phyloP scores from a whole-genome alignment of 2,797 vertebrate genomes.

The Chaetodon trifasciatus region DNA sequence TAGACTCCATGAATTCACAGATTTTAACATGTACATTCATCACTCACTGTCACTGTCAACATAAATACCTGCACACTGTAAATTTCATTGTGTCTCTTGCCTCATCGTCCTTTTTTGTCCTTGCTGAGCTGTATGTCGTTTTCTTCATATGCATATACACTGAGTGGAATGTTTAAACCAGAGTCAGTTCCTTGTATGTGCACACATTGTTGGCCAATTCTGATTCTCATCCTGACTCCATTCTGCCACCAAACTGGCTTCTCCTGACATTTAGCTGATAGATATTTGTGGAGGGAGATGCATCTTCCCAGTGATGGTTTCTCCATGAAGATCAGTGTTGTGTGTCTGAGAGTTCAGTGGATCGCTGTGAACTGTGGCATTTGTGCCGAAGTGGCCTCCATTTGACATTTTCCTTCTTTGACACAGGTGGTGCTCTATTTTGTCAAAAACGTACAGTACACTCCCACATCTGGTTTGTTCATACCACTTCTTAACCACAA shows the following conservation, averaged over 20 bases:
- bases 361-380: neutral
- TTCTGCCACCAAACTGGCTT: neutral
- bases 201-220: too few species aligned
- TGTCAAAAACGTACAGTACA: neutral
- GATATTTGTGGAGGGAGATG: neutral
- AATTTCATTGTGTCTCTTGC: too few species aligned
- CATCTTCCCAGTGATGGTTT: neutral
- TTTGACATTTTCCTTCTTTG: neutral
- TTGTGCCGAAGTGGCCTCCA: neutral
- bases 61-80: too few species aligned
- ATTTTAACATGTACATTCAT: too few species aligned
- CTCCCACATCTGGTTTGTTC: constrained; percentile 4
- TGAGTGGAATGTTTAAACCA: too few species aligned
- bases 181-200: too few species aligned
- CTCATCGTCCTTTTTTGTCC: too few species aligned
- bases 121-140: too few species aligned
- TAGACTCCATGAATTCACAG: too few species aligned
- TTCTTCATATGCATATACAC: too few species aligned
- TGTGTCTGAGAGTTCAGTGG: neutral
- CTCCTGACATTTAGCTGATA: neutral
- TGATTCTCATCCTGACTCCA: neutral
- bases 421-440: neutral
- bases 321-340: neutral
- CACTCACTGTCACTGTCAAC: too few species aligned
- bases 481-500: constrained; percentile 13